Evolutionary conservation across 2,888 invertebrate genomes (phyloP), one percentile per base, ranked within the genome.

Genomic region (Luperina testacea): DNA sequence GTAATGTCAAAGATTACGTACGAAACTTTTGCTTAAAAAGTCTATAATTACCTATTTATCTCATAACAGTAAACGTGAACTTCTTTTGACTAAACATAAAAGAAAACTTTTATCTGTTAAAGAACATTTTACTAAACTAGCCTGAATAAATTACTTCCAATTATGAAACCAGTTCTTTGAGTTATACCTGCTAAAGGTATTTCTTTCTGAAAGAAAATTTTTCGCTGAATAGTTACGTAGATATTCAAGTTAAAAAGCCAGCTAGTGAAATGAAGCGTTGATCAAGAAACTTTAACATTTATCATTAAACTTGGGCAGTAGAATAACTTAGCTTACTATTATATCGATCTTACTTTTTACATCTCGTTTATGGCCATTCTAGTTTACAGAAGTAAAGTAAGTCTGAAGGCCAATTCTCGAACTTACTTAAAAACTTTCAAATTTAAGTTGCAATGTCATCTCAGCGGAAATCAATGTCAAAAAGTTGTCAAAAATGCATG

Each of bases 221-320:
- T 75, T 74, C 17, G 27, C 32, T n/a, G 27, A 51, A 24, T 20
- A 61, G 42, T 27, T 72, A 53, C 57, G 27, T 48, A 67, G 48
- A 6, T 53, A 57, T 15, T 51, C 11, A 32, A 64, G 27, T 51
- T 75, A 61, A 63, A 78, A 77, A 64, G 57, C 68, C 53, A 70
- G 63, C 70, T 45, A 72, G 79, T 72, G 38, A 53, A 73, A 53
- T 67, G 57, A 71, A 74, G 61, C 75, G 65, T 65, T 71, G 61
- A 78, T 85, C 72, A 75, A 80, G 73, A 72, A 83, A 80, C 81
- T 81, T 65, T 75, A 78, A 65, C 48, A 79, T 80, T 79, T 59
- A 75, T 77, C 76, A 72, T 78, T 67, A 48, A 83, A 83, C 83
- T 85, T 78, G 48, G 27, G 59, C 42, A 65, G 65, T 81, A 48